Conservation (phyloP, 2,797 vertebrate species). For the Linurgus olivaceus region DNA sequence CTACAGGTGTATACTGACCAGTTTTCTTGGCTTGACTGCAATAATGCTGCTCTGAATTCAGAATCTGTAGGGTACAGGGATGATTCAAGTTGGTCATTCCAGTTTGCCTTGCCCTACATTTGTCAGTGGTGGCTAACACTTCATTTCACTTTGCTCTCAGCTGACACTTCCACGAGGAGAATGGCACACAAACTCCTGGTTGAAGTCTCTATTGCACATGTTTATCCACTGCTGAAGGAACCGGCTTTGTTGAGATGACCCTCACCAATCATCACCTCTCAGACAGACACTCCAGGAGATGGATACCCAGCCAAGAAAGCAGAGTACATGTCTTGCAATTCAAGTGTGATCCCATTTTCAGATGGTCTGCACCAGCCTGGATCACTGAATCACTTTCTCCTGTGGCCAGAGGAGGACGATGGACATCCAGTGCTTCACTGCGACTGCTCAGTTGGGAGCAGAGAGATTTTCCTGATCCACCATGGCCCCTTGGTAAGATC, state of each 20-base stretch:
- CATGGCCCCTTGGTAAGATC: not conserved
- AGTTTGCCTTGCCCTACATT: not conserved
- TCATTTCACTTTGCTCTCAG: not conserved
- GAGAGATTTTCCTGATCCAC: not conserved
- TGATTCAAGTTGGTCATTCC: not conserved
- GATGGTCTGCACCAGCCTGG: not conserved
- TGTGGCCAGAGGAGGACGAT: not conserved
- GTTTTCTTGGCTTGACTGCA: not conserved
- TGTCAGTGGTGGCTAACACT: not conserved
- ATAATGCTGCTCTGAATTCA: not conserved
- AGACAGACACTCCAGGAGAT: not conserved
- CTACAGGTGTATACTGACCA: not conserved
- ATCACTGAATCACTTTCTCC: not conserved
- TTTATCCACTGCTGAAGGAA: not conserved
- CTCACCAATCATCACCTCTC: not conserved
- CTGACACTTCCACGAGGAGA: not conserved
- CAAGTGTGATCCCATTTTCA: not conserved
- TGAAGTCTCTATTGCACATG: not conserved
- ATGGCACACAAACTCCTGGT: not conserved
- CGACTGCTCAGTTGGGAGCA: not conserved
- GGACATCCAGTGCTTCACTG: not conserved
- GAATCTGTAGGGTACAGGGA: not conserved
- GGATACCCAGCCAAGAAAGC: not conserved
- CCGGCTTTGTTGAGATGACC: not conserved
- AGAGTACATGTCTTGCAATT: not conserved